A percentile compares a stretch with the other conserved stretches of the same genome.
phyloP scores from a whole-genome alignment of 2,888 invertebrate species.

The Tinea semifulvella region DNA sequence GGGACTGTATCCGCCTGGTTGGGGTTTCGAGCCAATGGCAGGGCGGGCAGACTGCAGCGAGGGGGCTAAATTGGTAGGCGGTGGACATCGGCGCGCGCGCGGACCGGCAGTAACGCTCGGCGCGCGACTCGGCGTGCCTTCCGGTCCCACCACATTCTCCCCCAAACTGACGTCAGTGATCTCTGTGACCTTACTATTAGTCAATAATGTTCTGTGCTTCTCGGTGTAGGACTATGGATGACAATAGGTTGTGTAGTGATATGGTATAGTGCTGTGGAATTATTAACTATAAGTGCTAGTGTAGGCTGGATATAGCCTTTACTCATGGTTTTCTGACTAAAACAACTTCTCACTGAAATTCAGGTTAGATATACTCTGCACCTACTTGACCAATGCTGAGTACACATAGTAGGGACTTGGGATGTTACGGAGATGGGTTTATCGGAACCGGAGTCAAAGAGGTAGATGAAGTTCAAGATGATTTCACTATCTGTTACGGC shows the following conservation, averaged over 20 bases:
- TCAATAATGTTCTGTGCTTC: no score
- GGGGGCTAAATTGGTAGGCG: slow-evolving; percentile 13
- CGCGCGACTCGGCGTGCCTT: slow-evolving; percentile 31
- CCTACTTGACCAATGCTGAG: no score
- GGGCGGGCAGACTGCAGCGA: slow-evolving; percentile 15
- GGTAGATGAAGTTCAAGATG: no score
- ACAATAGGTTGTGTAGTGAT: no score
- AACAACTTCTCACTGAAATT: not conserved
- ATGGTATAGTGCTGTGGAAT: slow-evolving; percentile 1
- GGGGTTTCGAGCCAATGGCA: slow-evolving; percentile 17
- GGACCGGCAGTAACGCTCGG: slow-evolving; percentile 34
- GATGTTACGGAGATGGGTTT: no score
- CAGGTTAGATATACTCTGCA: not conserved
- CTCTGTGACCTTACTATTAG: not conserved
- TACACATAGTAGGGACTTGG: no score
- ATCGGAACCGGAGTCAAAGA: no score
- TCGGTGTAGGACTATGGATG: no score
- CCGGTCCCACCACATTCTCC: slow-evolving; percentile 14
- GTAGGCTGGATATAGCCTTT: not conserved
- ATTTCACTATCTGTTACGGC: no score
- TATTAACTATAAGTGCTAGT: not conserved
- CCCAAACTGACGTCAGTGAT: slow-evolving; percentile 14
- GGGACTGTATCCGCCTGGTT: slow-evolving; percentile 17
- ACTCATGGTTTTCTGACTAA: not conserved
- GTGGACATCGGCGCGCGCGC: slow-evolving; percentile 12